Evolutionary conservation across 2,797 vertebrate species (phyloP), one percentile per base, ranked within the genome.

Genomic region (Epinephelus awoara): DNA sequence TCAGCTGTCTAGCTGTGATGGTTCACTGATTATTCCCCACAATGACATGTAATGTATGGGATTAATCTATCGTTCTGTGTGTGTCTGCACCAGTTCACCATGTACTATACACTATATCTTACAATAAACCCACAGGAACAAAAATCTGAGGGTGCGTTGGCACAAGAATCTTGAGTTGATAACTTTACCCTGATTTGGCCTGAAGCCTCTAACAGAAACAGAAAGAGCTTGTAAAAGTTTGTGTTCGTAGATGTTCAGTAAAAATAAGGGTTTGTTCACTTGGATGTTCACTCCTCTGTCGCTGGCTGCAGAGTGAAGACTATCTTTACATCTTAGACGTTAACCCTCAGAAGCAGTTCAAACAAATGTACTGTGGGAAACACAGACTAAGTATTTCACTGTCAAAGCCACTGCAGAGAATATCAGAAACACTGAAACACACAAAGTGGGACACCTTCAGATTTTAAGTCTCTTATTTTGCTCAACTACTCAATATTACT

Each of bases 401-500:
- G 38, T 61, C 46, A 44, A 80, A 82, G 73, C 50, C 55, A 77
- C 85, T 51, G 77, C 49, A 67, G 58, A 64, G 47, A 82, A 85
- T 7, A 66, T 27, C 13, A 27, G 34, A 11, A 80, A 68, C 25
- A 79, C 67, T 76, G 57, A 38, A 71, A 25, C 50, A 47, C 67
- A 73, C 63, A 65, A n/a, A 10, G 12, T 11, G 29, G 13, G 57
- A 78, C 29, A 66, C 15, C 14, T 65, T 44, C 7, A 68, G 18
- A 56, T 38, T 49, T 54, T 63, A 14, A 71, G 59, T 73, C 2
- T 64, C 6, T 44, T 23, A 23, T 27, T 63, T 54, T 72, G 12
- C 4, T 56, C 8, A 27, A 47, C 42, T 11, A 42, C 9, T 42
- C 40, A 42, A 12, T 42, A 42, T 42, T 42, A 42, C 40, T 12